A percentile compares a stretch with the other conserved stretches of the same genome.
Conservation (phyloP, 92 coral and sea anemone genomes). For the Palythoa grandiflora region DNA sequence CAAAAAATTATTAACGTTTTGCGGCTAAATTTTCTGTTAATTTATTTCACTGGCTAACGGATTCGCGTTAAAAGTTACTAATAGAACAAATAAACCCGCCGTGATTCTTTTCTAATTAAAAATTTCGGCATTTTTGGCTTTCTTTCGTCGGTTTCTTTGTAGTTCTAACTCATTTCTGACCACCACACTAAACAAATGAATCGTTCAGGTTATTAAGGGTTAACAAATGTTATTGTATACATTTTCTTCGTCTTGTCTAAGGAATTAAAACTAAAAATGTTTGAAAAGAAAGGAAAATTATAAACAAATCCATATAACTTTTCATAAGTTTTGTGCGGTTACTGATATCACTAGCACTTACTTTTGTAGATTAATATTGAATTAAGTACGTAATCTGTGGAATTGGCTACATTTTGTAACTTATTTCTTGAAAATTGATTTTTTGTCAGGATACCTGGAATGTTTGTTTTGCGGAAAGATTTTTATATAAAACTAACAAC, state of each 20-base stretch:
- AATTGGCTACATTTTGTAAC: neutral
- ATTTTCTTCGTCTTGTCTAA: neutral
- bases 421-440: neutral
- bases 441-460: neutral
- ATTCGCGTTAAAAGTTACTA: conserved; percentile 20
- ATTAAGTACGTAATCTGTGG: neutral
- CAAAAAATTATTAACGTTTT: conserved; percentile 30
- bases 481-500: neutral
- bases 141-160: conserved; percentile 40
- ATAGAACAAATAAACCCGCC: conserved; percentile 34
- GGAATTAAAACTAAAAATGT: neutral
- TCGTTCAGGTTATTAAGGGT: neutral
- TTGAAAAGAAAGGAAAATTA: neutral
- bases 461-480: neutral
- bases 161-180: conserved; percentile 28
- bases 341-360: too few species aligned
- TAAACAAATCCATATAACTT: too few species aligned
- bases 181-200: conserved; percentile 34
- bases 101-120: conserved; percentile 47
- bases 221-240: conserved; percentile 11
- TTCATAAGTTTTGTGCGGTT: too few species aligned
- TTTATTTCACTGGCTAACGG: conserved; percentile 39
- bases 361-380: neutral
- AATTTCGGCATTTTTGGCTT: conserved; percentile 41
- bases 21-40: conserved; percentile 20